A percentile compares a stretch with the other conserved stretches of the same genome.
phyloP scores from a whole-genome alignment of 2,797 vertebrate genomes.

The Ispidina picta region DNA sequence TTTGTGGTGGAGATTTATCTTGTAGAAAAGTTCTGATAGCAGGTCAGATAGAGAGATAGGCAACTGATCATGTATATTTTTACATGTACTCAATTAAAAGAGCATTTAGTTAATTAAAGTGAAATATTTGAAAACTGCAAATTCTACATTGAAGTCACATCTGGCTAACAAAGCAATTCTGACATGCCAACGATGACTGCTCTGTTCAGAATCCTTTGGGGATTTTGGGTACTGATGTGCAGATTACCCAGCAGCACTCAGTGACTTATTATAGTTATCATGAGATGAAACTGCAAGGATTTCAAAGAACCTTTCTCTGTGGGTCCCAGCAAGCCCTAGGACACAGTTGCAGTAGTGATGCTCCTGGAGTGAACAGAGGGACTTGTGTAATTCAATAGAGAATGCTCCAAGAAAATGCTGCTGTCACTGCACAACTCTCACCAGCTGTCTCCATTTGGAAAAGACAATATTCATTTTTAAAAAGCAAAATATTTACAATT shows the following conservation, averaged over 20 bases:
- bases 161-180: not conserved
- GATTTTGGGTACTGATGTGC: not conserved
- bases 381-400: not conserved
- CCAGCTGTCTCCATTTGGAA: conserved; percentile 52
- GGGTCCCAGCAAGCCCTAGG: not conserved
- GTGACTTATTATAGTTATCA: not conserved
- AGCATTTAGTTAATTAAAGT: conserved; percentile 17
- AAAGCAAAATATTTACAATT: conserved; percentile 64
- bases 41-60: not conserved
- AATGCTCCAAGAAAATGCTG: conserved; percentile 33
- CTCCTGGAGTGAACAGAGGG: not conserved
- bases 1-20: not conserved
- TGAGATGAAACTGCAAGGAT: not conserved
- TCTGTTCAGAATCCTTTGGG: not conserved
- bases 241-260: conserved; percentile 2
- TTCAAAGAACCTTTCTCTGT: conserved; percentile 19
- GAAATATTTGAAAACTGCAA: conserved; percentile 25
- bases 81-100: not conserved
- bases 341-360: not conserved
- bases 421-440: conserved; percentile 4
- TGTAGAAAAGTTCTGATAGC: not conserved
- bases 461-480: not conserved
- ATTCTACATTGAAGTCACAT: not conserved
- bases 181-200: not conserved
- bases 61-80: not conserved